Conservation (phyloP, 2,888 invertebrate genomes). For the Tachina grossa region DNA sequence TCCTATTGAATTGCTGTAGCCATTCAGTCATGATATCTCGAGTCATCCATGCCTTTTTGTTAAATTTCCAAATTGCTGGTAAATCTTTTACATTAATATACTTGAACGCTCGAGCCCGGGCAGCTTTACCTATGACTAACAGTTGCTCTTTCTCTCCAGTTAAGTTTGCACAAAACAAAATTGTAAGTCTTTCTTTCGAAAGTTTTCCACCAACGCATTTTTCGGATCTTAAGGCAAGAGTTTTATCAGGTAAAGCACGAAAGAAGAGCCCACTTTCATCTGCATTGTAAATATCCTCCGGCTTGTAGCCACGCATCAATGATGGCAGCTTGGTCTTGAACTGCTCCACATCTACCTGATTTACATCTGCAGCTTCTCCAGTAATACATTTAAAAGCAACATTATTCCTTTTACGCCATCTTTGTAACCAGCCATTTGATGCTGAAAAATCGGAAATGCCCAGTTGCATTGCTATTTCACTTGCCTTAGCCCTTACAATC, state of each 20-base stretch:
- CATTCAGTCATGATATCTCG: conserved; percentile 11
- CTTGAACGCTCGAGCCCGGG: conserved; percentile 63
- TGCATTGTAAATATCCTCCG: conserved; percentile 51
- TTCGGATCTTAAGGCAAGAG: conserved; percentile 73
- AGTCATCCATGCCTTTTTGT: conserved; percentile 55
- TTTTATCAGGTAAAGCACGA: conserved; percentile 75
- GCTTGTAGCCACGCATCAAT: conserved; percentile 5
- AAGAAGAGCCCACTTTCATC: conserved; percentile 76
- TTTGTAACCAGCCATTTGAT: conserved; percentile 2
- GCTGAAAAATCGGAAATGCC: neutral
- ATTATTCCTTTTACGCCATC: neutral
- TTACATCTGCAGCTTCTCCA: neutral
- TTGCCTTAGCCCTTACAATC: neutral
- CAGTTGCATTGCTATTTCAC: neutral
- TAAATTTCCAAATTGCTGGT: conserved; percentile 67
- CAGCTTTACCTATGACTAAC: conserved; percentile 70
- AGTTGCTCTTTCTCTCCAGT: conserved; percentile 64
- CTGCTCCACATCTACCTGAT: neutral
- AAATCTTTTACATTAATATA: conserved; percentile 42
- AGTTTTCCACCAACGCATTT: conserved; percentile 75
- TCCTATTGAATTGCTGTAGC: conserved; percentile 21
- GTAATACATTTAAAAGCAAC: conserved; percentile 13
- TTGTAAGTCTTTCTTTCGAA: conserved; percentile 74
- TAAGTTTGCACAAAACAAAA: conserved; percentile 72
- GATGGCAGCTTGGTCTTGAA: neutral